phyloP scores from a whole-genome alignment of 2,888 invertebrate genomes.

The Plebejus argus region DNA sequence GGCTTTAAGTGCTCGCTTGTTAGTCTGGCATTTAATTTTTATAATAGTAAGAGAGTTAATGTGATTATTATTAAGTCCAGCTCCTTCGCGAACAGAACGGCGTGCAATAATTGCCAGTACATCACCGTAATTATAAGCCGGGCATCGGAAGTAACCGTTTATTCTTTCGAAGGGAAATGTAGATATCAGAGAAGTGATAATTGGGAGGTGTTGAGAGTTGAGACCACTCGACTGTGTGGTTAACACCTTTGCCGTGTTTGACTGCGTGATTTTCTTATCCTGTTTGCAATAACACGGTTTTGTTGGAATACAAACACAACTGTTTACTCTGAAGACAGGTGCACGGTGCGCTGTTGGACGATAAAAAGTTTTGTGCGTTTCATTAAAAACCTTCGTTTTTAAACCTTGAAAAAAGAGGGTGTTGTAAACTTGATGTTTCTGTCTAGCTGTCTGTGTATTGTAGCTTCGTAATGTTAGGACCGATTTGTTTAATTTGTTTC shows the following conservation, averaged over 20 bases:
- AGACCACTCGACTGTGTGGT: conserved; percentile 61
- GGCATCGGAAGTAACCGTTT: conserved; percentile 59
- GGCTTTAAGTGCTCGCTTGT: not conserved
- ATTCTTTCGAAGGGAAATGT: conserved; percentile 53
- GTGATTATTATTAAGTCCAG: not conserved
- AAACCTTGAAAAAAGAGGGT: not conserved
- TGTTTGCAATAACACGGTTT: conserved; percentile 64
- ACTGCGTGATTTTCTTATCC: conserved; percentile 56
- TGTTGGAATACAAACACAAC: conserved; percentile 59
- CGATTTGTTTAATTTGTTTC: no score
- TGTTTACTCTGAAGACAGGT: conserved; percentile 59
- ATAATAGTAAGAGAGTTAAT: not conserved
- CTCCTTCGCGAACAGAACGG: not conserved
- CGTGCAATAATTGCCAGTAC: conserved; percentile 15
- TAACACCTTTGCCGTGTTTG: conserved; percentile 66
- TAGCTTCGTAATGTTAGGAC: no score
- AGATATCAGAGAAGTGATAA: conserved; percentile 69
- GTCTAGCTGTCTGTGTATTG: no score
- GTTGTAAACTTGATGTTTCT: not conserved
- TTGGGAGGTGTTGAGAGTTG: conserved; percentile 75
- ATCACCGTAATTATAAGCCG: conserved; percentile 26
- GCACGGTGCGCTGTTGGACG: conserved; percentile 47
- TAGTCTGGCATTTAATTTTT: not conserved
- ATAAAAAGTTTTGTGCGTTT: conserved; percentile 35
- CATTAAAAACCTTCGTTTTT: not conserved